Evolutionary conservation across 2,888 invertebrate genomes (phyloP), one percentile per base, ranked within the genome.

Genomic region (Oligia latruncula): DNA sequence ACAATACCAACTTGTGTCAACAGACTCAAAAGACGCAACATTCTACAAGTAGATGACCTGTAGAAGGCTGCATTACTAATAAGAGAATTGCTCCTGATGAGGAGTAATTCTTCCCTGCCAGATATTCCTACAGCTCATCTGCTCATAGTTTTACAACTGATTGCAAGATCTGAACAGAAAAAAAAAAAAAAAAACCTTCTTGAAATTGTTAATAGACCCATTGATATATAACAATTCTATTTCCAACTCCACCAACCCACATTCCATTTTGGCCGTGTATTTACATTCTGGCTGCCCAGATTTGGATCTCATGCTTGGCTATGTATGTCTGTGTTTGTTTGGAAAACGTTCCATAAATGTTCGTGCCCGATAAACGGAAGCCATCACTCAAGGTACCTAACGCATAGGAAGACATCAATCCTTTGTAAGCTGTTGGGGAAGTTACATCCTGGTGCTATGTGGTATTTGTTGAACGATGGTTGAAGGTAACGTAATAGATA

Each of bases 381-480:
- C 65, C 75, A 82, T 84, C 86, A 60, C 52, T 84, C 84, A 78
- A 5, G 40, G 17, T 2, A 46, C 46, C 46, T 46, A 64, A 5
- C 68, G 78, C 23, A 64, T 72, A 82, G 84, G 84, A 84, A 86
- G 78, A 75, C 84, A 84, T 84, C 83, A 86, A 78, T 84, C 86
- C 46, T 2, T 11, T 23, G 60, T 73, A 71, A 78, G 66, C 43
- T 70, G 20, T 74, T 68, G 40, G 40, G 71, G 71, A 81, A 68
- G 70, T 66, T 71, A 9, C 29, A 72, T 66, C 8, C n/a, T 40
- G 29, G 40, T 15, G n/a, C 17, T 60, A 20, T 11, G 43, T 20
- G 29, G 46, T 49, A 8, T 81, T 66, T 67, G 43, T 60, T 74
- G 58, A 65, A 17, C 9, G 52, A 75, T 67, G 67, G 52, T 20